phyloP scores from a whole-genome alignment of 2,888 invertebrate species.

The Linnaemya vulpina region DNA sequence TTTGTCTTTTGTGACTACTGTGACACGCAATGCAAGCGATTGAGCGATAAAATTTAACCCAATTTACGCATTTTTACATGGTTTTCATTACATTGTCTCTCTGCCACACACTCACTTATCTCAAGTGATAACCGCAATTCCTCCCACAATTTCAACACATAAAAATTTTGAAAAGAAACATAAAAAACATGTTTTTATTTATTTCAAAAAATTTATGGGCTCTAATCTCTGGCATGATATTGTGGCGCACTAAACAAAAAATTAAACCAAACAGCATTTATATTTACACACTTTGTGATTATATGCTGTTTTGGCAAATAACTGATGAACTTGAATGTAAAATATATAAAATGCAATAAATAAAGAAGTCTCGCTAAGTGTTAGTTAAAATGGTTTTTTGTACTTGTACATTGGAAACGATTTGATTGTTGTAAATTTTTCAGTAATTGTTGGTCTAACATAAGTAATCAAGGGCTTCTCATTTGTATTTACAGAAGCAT shows the following conservation, averaged over 20 bases:
- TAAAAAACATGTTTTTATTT: neutral
- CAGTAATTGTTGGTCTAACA: neutral
- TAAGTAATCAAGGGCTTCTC: neutral
- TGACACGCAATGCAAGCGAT: neutral
- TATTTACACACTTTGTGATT: neutral
- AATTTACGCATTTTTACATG: constrained; percentile 56
- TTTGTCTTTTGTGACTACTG: neutral
- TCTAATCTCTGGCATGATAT: constrained; percentile 5
- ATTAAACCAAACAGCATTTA: neutral
- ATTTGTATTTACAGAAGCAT: constrained; percentile 80
- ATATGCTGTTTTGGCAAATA: neutral
- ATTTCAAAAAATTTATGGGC: neutral
- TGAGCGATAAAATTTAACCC: constrained; percentile 62
- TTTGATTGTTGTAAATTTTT: neutral
- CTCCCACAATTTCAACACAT: constrained; percentile 65
- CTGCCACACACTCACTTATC: constrained; percentile 37
- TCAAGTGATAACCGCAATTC: constrained; percentile 57
- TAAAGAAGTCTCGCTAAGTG: neutral
- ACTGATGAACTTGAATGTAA: constrained; percentile 37
- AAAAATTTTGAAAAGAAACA: constrained; percentile 32
- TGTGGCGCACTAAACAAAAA: constrained; percentile 23
- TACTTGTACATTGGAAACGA: neutral
- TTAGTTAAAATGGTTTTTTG: neutral
- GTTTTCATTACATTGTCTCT: constrained; percentile 27
- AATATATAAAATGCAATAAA: neutral